A percentile compares a stretch with the other conserved stretches of the same genome.
phyloP scores from a whole-genome alignment of 2,797 vertebrate species.

The Avahi laniger region DNA sequence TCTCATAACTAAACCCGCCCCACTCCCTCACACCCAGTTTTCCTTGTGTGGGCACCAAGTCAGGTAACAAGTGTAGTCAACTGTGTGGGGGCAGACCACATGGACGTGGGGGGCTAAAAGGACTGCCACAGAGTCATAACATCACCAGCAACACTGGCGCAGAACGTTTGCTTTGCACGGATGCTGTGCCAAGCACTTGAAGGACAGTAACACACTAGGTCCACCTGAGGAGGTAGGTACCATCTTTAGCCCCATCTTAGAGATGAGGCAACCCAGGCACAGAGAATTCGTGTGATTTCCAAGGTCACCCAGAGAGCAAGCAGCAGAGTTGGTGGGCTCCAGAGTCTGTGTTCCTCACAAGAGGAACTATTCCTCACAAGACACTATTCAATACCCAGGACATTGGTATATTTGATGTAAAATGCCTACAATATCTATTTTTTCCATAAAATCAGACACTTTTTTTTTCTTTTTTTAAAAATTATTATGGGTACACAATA shows the following conservation, averaged over 20 bases:
- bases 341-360: background rate
- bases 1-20: background rate
- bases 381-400: background rate
- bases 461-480: background rate
- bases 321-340: background rate
- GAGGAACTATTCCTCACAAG: background rate
- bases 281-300: background rate
- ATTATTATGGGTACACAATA: background rate
- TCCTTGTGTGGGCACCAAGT: background rate
- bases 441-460: background rate
- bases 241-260: no score
- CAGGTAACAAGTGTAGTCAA: background rate
- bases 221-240: background rate
- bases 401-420: background rate
- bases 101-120: background rate
- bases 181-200: background rate
- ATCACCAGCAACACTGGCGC: background rate
- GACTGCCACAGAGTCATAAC: accelerated
- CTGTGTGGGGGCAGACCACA: background rate
- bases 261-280: background rate
- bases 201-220: background rate
- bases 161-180: accelerated
- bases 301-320: background rate
- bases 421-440: background rate
- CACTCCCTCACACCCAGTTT: background rate